Evolutionary conservation across 2,797 vertebrate species (phyloP).

Genomic region (Distichodus sexfasciatus): DNA sequence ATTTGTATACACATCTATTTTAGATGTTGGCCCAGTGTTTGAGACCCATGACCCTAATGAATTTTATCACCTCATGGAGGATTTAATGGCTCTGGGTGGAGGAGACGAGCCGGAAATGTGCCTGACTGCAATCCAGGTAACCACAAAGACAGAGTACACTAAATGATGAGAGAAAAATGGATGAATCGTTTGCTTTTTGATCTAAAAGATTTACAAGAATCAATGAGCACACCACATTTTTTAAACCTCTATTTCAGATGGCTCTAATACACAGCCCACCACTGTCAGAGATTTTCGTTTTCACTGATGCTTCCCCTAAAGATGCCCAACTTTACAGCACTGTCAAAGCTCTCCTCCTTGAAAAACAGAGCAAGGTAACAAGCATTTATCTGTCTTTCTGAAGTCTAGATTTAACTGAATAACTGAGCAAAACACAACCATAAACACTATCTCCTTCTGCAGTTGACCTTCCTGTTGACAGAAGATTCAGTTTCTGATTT

Average conservation of each 20-base stretch:
- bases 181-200: no score
- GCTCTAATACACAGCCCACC: constrained; percentile 84
- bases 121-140: constrained; percentile 82
- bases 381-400: no score
- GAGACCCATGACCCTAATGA: constrained; percentile 76
- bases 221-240: no score
- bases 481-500: constrained; percentile 74
- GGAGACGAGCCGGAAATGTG: constrained; percentile 91
- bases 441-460: constrained; percentile 20
- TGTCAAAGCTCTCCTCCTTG: constrained; percentile 76
- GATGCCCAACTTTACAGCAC: constrained; percentile 74
- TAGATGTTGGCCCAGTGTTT: constrained; percentile 81
- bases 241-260: constrained; percentile 71
- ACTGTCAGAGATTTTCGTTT: constrained; percentile 85
- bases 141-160: neutral
- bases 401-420: no score
- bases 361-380: constrained; percentile 80
- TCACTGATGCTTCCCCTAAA: constrained; percentile 88
- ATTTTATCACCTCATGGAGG: constrained; percentile 76
- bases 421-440: no score
- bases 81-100: constrained; percentile 78
- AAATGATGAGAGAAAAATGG: no score
- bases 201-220: no score
- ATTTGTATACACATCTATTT: constrained; percentile 3
- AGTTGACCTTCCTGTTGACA: constrained; percentile 87